Base-by-base conservation (phyloP, 1,140 invertebrate species). In the Bombus affinis region DNA sequence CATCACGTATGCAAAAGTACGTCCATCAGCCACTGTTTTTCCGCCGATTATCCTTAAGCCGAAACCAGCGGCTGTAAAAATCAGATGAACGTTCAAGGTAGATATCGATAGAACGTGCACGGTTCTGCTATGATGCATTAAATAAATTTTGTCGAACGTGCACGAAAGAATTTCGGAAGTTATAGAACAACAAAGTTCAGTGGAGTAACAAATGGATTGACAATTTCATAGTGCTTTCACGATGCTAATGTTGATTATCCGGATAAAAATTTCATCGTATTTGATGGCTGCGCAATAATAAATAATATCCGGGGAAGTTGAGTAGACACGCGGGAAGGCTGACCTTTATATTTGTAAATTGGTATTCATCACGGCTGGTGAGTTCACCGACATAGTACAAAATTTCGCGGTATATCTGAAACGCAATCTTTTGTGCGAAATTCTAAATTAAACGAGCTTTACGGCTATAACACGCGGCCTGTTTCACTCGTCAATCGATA, bases 21-120 rank as follows among this genome's bases (percentile, higher is more conserved):
- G 96, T 10, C 98, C 98, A 93, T 98, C 98, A 8, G 96, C 95
- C 35, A 97, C 97, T 9, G 97, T 96, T 93, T 98, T 98, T 32
- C 98, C 98, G 10, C 98, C 98, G 9, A 99, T 98, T 6, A 99
- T 97, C 85, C 98, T 96, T 98, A 99, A 98, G 5, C 98, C 98
- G 92, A 99, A 98, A 82, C 98, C 98, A 91, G 98, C 96, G 81
- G 97, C 98, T 98, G 95, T 37, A 95, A 95, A 84, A 89, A 73
- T 89, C 68, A 66, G 37, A 39, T 65, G 76, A 85, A 81, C 18
- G 32, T 71, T 47, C 32, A 72, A 53, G 42, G 39, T 13, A 37
- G 18, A 35, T 35, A 42, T 62, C n/a, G 32, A 47, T 70, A 35
- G 53, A 81, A 47, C n/a, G 13, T 71, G 25, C 35, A 35, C 39